Evolutionary conservation across 2,113 vertebrate genomes (phyloP), one percentile per base, ranked within the genome.

Genomic region (Dasyornis broadbenti): DNA sequence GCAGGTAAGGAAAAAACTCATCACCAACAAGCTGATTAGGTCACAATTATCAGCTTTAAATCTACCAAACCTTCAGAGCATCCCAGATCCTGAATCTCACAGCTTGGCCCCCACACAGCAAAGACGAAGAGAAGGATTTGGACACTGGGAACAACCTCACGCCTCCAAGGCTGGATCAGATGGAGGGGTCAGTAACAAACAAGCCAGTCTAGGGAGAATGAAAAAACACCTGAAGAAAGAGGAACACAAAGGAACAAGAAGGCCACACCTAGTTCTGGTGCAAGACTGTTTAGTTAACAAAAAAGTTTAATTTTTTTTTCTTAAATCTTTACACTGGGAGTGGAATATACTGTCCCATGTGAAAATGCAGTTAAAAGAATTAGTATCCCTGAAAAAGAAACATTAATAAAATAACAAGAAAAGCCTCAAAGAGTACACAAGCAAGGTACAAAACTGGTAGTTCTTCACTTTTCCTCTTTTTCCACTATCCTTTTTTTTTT

Each of bases 71-170:
- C 15, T 45, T 56, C 3, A 8, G 18, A 42, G 52, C 33, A 20
- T 18, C 39, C 52, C 30, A 28, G 3, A 24, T 17, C 13, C 6
- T 7, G 60, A 45, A 33, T 5, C 68, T 65, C 31, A 3, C 15
- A n/a, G 39, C 59, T 37, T 5, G 13, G 31, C 23, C 31, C 19
- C 2, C 1, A 24, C 26, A 30, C 16, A 27, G 35, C 0, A 0
- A 18, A 18, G 28, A 15, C 7, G 23, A 42, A 26, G n/a, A 0
- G 0, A 35, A 83, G 50, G 35, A 72, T 49, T 2, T 3, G 18
- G 19, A 30, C 40, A 4, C 2, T 5, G 13, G 35, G 35, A 76
- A 63, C 8, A 47, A 33, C 18, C 5, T 17, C n/a, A 18, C 30
- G 28, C 30, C 5, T n/a, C 19, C 65, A 12, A 6, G 10, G 4